Evolutionary conservation across 2,797 vertebrate species (phyloP), one percentile per base, ranked within the genome.

Genomic region (Etheostoma nigrum): DNA sequence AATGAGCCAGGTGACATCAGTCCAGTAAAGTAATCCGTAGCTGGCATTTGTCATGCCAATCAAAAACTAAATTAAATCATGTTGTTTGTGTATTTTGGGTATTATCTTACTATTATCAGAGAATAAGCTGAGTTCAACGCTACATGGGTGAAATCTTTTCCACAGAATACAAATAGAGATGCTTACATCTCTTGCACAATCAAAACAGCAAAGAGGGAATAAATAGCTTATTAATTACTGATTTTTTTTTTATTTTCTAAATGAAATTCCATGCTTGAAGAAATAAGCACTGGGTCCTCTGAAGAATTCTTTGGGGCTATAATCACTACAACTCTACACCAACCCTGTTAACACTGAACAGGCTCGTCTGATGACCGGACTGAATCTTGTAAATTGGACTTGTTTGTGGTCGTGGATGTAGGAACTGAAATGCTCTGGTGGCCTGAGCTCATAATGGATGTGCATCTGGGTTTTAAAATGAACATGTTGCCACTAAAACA

Each of bases 371-470:
- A 36, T 4, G 59, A 27, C 27, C 18, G 2, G 21, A 61, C 25
- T 18, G 19, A 16, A 18, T 25, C 62, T 23, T 47, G 44, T 36
- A 64, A 74, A 54, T 53, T 62, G 70, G 67, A 7, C 4, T 30
- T 48, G 19, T 54, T 59, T 66, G 72, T 54, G 65, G 45, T 60
- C 14, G 51, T 68, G 62, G 57, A 52, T 67, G 70, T 63, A 67
- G 68, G 69, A 72, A 72, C 21, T 63, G 44, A 77, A 85, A 62
- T 2, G 33, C 60, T 14, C 54, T 49, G 30, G 27, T 53, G 79
- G 58, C 4, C 23, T 18, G 52, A 72, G 67, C 45, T 71, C 71
- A 59, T 83, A 72, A 75, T 81, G 82, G 82, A 69, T 15, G 30
- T 52, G 60, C 18, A 47, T 36, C 40, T 63, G 62, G 3, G 60